A percentile compares a stretch with the other conserved stretches of the same genome.
These are phyloP conservation scores for Oncorhynchus gorbuscha DNA, from an alignment of 2,113 vertebrate genomes.

Conservation along the genomic window DNA sequence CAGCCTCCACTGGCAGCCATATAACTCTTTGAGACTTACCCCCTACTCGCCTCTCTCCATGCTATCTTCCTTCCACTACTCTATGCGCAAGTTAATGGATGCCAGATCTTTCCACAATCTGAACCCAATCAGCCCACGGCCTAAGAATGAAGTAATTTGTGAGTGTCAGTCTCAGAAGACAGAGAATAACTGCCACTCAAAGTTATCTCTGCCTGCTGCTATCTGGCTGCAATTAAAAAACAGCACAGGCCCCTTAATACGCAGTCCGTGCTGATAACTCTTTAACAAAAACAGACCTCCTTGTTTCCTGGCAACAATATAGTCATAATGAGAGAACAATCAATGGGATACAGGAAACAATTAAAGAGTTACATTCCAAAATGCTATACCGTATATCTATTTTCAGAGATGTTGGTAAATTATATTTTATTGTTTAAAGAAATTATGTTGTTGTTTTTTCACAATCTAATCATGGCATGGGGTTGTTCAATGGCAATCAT, in stretches of 20 bases:
- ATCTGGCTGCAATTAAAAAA: slow-evolving; percentile 63
- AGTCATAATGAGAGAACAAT: no score
- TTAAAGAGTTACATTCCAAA: no score
- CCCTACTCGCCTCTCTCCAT: neutral
- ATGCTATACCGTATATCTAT: no score
- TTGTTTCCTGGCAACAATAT: no score
- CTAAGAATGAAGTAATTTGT: slow-evolving; percentile 42
- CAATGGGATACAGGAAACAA: no score
- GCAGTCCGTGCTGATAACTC: slow-evolving; percentile 52
- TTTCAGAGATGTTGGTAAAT: no score
- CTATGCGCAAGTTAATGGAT: neutral
- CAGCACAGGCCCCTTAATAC: slow-evolving; percentile 57
- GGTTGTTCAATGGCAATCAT: no score
- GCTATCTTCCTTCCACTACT: neutral
- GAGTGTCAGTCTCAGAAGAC: slow-evolving; percentile 41
- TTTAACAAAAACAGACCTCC: neutral
- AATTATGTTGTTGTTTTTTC: no score
- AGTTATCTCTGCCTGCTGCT: slow-evolving; percentile 47
- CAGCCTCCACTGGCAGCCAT: neutral
- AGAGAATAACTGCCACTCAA: slow-evolving; percentile 51
- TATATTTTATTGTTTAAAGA: no score
- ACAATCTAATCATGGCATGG: no score
- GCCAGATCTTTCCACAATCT: slow-evolving; percentile 10
- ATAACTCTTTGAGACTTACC: neutral
- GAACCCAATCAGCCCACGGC: slow-evolving; percentile 28